phyloP scores from a whole-genome alignment of 1,140 invertebrate species.

The Limonius californicus region DNA sequence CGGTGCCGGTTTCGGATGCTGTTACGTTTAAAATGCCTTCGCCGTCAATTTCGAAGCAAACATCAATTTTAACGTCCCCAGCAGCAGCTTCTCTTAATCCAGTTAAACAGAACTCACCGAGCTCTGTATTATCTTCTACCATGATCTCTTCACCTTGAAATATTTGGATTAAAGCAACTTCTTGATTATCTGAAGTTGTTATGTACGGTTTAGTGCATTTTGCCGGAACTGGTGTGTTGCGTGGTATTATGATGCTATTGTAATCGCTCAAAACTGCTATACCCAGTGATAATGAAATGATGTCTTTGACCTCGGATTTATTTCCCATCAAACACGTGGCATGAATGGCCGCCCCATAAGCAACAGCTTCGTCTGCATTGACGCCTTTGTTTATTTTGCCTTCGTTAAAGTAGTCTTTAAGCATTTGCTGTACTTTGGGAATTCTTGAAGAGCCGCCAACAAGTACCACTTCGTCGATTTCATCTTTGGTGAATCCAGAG shows the following conservation, averaged over 20 bases:
- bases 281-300: background rate
- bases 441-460: background rate
- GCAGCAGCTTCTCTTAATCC: background rate
- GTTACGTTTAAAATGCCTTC: background rate
- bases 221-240: constrained; percentile 97
- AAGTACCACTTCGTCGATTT: background rate
- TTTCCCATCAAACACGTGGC: constrained; percentile 92
- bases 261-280: constrained; percentile 92
- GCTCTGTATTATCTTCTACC: background rate
- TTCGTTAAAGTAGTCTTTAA: constrained; percentile 61
- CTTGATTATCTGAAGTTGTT: constrained; percentile 92
- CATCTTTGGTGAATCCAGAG: background rate
- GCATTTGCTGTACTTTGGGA: background rate
- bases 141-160: constrained; percentile 75
- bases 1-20: background rate
- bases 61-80: background rate
- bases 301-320: background rate
- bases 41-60: background rate
- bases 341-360: background rate
- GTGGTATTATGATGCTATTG: constrained; percentile 88
- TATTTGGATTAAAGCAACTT: constrained; percentile 93
- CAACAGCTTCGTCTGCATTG: background rate
- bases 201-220: constrained; percentile 98
- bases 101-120: background rate
- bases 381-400: constrained; percentile 77